phyloP scores from a whole-genome alignment of 2,113 vertebrate species.

The Tonatia bakeri region DNA sequence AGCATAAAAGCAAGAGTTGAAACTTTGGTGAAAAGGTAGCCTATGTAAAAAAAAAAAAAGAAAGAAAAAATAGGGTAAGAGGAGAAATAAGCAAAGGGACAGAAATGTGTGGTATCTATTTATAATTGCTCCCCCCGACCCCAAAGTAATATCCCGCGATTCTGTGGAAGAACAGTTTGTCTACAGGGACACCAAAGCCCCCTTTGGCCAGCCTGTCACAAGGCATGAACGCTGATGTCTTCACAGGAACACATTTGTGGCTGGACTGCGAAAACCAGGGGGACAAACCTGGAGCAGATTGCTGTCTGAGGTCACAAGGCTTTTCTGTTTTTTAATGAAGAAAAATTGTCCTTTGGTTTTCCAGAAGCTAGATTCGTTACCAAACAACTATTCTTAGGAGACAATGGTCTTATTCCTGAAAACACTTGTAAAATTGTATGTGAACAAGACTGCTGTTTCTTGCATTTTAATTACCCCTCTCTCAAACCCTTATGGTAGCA shows the following conservation, averaged over 20 bases:
- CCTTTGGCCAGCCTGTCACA: background rate
- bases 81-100: background rate
- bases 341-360: background rate
- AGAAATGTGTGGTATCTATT: background rate
- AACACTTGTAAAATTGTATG: constrained; percentile 54
- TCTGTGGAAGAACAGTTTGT: background rate
- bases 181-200: background rate
- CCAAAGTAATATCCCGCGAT: background rate
- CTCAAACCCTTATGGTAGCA: constrained; percentile 38
- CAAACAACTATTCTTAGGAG: constrained; percentile 32
- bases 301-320: background rate
- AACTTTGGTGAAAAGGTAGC: background rate
- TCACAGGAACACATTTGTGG: too few species aligned
- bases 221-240: background rate
- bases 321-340: background rate
- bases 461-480: constrained; percentile 63
- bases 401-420: constrained; percentile 24
- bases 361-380: background rate
- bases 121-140: background rate
- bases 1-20: background rate
- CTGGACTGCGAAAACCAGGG: background rate
- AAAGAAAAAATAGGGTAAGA: background rate
- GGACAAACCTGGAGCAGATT: background rate
- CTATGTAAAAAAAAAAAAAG: background rate
- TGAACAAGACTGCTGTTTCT: constrained; percentile 39